Conservation (phyloP, 2,797 vertebrate genomes). For the Chloroceryle inda region DNA sequence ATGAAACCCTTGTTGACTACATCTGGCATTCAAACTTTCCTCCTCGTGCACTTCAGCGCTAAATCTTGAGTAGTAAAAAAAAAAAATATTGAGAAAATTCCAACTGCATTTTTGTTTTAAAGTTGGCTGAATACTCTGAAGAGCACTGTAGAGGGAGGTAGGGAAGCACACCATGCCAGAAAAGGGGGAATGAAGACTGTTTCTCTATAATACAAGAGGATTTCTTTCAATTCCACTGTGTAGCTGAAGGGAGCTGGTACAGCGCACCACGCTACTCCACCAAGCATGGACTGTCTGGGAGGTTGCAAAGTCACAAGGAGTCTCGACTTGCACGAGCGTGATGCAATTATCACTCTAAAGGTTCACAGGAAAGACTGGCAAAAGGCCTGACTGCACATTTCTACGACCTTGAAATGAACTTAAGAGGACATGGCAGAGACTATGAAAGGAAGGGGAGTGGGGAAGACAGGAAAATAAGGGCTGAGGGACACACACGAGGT, state of each 20-base stretch:
- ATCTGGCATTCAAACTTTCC: not conserved
- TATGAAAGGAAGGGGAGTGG: not conserved
- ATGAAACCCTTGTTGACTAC: not conserved
- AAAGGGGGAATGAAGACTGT: not conserved
- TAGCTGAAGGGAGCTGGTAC: not conserved
- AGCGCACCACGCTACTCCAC: not conserved
- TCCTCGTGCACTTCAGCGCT: not conserved
- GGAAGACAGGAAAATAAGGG: constrained; percentile 46
- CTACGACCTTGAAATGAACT: constrained; percentile 47
- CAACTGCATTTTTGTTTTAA: not conserved
- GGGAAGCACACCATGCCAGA: rapidly evolving
- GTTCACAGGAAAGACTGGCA: not conserved
- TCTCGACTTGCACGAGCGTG: not conserved
- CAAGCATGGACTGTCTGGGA: not conserved
- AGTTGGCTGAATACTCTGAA: not conserved
- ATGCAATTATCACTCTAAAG: not conserved
- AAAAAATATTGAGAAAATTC: not conserved
- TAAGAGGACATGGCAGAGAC: constrained; percentile 45
- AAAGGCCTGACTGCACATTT: constrained; percentile 52
- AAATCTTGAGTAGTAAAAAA: not conserved
- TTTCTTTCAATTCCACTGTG: not conserved
- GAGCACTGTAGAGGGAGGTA: not conserved
- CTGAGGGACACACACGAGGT: constrained; percentile 62
- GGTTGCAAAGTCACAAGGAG: not conserved
- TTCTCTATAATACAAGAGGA: not conserved